Evolutionary conservation across 2,888 invertebrate species (phyloP), one percentile per base, ranked within the genome.

Genomic region (Caenorhabditis sp.): DNA sequence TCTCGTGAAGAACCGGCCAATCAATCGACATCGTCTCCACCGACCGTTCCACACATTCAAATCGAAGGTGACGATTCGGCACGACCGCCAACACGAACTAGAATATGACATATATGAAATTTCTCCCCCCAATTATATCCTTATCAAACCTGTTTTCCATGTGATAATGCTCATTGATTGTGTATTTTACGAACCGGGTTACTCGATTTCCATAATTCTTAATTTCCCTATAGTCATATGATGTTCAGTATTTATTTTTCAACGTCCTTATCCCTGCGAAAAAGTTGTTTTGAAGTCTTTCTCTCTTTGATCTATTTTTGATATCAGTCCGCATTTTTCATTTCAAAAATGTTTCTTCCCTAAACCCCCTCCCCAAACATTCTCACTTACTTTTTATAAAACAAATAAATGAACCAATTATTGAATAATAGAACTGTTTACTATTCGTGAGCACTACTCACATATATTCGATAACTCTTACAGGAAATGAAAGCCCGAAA

Each of bases 1-100:
- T 37, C 27, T 19, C 26, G 62, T 1, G 61, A 62, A 21, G 17
- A 27, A 17, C 64, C 67, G 8, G 64, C 72, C 2, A 61, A 64
- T 37, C 65, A 57, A 8, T 24, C 72, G 14, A 65, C 68, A 0
- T 68, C 72, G 0, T 64, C 72, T 1, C 68, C 73, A 26, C 60
- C 63, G 1, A 23, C 54, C 5, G 62, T 73, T 3, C 73, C 73
- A 26, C 59, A 62, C 26, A 73, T 73, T 26, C 73, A 73, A 54
- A 73, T 73, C 23, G 69, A 73, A 19, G 69, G 66, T 10, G 73
- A 64, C 1, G 69, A 66, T 43, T 62, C 68, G 1, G 66, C 73
- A 1, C 55, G 73, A 19, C 73, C 73, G 8, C 73, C 73, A 12
- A 73, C 73, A 10, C 49, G 73, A 53, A 72, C 72, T 17, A 21